Conservation (phyloP, 2,113 vertebrate genomes). For the Leucopsar rothschildi region DNA sequence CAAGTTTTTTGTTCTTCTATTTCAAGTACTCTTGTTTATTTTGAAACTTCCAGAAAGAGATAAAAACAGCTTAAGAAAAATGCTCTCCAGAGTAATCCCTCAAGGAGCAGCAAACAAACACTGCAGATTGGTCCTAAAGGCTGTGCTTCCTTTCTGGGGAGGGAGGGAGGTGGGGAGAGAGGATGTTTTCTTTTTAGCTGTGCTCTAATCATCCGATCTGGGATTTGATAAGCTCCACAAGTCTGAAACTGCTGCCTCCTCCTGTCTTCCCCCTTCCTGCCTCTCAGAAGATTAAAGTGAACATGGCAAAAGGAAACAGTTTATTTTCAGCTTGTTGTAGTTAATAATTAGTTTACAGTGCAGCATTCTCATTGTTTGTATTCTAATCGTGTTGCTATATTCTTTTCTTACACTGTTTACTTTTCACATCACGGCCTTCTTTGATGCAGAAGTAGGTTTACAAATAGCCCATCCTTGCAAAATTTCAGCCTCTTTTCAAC, state of each 20-base stretch:
- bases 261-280: conserved; percentile 26
- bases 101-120: conserved; percentile 37
- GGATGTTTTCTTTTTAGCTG: conserved; percentile 55
- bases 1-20: neutral
- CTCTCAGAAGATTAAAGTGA: conserved; percentile 34
- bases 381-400: neutral
- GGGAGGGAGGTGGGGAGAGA: neutral
- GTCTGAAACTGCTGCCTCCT: conserved; percentile 24
- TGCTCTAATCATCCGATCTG: conserved; percentile 33
- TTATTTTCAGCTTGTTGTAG: conserved; percentile 34
- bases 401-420: neutral
- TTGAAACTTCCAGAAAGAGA: conserved; percentile 34
- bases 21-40: conserved; percentile 12
- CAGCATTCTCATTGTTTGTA: neutral
- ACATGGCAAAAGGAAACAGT: conserved; percentile 13
- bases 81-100: conserved; percentile 27
- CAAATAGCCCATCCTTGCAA: neutral
- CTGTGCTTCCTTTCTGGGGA: conserved; percentile 32
- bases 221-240: conserved; percentile 43
- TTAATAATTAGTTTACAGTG: conserved; percentile 26
- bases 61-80: conserved; percentile 43
- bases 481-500: neutral
- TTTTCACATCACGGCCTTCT: neutral
- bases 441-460: neutral
- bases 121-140: conserved; percentile 3